phyloP scores from a whole-genome alignment of 2,888 invertebrate genomes.

The Caenorhabditis sp. region DNA sequence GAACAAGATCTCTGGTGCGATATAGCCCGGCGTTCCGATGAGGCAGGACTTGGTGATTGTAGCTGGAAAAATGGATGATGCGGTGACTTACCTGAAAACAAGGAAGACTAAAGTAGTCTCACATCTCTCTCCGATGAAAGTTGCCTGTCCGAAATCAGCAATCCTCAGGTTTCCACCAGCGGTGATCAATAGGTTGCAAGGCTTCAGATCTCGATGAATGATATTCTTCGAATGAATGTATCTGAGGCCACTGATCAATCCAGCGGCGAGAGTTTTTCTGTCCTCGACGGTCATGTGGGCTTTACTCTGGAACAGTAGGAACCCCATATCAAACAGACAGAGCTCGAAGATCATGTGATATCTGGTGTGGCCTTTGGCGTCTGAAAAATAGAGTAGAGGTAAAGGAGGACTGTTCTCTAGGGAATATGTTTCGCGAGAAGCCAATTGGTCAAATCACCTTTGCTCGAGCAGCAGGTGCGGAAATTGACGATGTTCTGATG shows the following conservation, averaged over 20 bases:
- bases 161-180: not conserved
- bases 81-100: too few relatives aligned
- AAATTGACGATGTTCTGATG: not conserved
- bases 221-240: not conserved
- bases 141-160: not conserved
- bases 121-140: not conserved
- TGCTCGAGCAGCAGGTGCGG: not conserved
- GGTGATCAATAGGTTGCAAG: not conserved
- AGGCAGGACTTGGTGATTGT: too few relatives aligned
- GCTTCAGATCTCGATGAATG: constrained; percentile 16
- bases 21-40: not conserved
- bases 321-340: not conserved
- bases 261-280: not conserved
- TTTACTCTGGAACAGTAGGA: not conserved
- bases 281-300: not conserved
- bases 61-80: too few relatives aligned
- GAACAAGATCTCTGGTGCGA: not conserved
- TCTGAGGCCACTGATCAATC: not conserved
- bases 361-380: not conserved
- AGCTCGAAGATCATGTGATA: not conserved
- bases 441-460: not conserved
- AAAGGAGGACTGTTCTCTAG: too few relatives aligned
- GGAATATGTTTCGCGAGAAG: too few relatives aligned
- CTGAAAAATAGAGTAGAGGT: too few relatives aligned
- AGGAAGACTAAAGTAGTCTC: not conserved